Conservation (phyloP, 1,140 invertebrate genomes). For the Ylistrum balloti region DNA sequence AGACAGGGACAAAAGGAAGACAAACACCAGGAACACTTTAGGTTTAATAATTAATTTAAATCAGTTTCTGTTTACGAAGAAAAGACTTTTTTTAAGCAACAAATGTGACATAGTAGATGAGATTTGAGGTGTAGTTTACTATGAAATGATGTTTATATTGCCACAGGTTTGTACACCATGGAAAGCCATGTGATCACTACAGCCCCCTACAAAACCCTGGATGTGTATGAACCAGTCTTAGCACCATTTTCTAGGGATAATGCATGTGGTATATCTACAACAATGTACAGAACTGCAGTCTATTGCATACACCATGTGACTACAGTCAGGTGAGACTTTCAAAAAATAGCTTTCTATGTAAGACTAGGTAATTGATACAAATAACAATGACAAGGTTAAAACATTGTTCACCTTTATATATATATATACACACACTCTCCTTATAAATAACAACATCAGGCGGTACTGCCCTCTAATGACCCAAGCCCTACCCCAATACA, state of each 20-base stretch:
- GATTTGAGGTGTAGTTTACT: neutral
- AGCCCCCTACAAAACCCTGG: neutral
- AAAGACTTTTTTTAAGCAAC: neutral
- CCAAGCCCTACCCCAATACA: too few species aligned
- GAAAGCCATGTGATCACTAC: neutral
- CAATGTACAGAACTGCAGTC: neutral
- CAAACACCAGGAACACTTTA: neutral
- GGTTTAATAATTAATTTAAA: neutral
- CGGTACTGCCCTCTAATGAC: neutral
- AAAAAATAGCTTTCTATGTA: neutral
- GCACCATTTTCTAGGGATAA: neutral
- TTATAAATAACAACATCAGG: neutral
- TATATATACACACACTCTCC: too few species aligned
- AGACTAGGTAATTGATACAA: neutral
- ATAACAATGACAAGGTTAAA: neutral
- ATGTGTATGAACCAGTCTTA: neutral
- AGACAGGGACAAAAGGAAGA: neutral
- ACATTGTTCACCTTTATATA: neutral
- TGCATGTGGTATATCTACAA: neutral
- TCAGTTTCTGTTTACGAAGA: neutral
- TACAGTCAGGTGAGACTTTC: neutral
- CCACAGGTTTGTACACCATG: neutral
- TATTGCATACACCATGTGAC: too few species aligned
- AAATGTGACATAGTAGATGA: neutral
- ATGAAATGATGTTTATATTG: neutral